Conservation (phyloP, 2,113 vertebrate species). For the Oreochromis spilurus region DNA sequence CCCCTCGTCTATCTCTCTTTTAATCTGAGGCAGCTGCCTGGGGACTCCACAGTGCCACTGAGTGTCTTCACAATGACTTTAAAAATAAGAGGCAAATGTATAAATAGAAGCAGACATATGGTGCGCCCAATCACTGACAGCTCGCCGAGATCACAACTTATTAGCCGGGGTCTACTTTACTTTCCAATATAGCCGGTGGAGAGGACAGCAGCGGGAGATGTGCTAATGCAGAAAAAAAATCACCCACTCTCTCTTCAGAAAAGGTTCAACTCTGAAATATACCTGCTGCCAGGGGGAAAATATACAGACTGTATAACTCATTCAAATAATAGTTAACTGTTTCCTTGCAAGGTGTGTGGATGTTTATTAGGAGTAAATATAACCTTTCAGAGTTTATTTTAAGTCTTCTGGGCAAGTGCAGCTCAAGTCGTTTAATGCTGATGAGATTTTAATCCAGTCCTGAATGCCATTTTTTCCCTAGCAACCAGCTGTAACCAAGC, state of each 20-base stretch:
- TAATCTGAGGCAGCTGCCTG: slow-evolving; percentile 34
- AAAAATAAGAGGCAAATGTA: slow-evolving; percentile 45
- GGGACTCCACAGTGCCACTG: slow-evolving; percentile 15
- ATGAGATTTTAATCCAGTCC: background rate
- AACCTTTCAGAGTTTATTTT: background rate
- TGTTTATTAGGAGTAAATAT: background rate
- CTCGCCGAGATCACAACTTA: slow-evolving; percentile 21
- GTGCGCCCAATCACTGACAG: slow-evolving; percentile 24
- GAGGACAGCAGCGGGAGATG: background rate
- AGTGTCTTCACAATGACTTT: slow-evolving; percentile 44
- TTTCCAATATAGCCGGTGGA: background rate
- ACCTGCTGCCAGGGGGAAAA: background rate
- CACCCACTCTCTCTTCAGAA: background rate
- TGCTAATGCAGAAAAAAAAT: background rate
- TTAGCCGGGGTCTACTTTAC: slow-evolving; percentile 9
- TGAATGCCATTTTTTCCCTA: background rate
- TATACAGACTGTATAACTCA: background rate
- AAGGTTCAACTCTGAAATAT: background rate
- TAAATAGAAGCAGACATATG: slow-evolving; percentile 55
- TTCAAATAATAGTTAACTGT: background rate
- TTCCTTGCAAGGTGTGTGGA: background rate
- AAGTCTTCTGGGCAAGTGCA: background rate
- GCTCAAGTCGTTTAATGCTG: background rate
- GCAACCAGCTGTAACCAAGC: too few relatives aligned
- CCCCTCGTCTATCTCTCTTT: slow-evolving; percentile 44